Evolutionary conservation across 2,113 vertebrate species (phyloP).

Genomic region (Engraulis encrasicolus): DNA sequence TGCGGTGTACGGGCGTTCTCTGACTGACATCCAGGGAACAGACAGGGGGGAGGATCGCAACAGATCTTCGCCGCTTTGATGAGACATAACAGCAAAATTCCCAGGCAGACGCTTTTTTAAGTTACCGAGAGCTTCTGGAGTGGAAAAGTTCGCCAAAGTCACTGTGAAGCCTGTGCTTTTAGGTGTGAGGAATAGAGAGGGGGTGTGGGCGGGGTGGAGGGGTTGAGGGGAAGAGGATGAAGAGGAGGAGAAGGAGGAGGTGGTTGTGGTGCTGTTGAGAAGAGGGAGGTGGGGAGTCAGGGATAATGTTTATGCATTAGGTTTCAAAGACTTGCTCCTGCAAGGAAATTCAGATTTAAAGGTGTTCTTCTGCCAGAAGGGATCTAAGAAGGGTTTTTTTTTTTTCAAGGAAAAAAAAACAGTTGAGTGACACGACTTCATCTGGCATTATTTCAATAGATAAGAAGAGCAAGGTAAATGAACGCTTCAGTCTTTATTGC

Average conservation of each 20-base stretch:
- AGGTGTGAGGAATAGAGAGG: constrained; percentile 50
- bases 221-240: constrained; percentile 23
- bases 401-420: constrained; percentile 38
- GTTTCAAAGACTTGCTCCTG: constrained; percentile 70
- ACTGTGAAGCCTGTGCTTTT: constrained; percentile 61
- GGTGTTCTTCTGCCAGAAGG: constrained; percentile 68
- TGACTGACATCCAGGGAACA: constrained; percentile 33
- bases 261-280: background rate
- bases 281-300: constrained; percentile 26
- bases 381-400: constrained; percentile 65
- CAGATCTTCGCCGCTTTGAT: constrained; percentile 59
- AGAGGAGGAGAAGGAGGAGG: constrained; percentile 18
- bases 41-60: constrained; percentile 35
- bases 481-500: background rate
- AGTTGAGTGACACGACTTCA: constrained; percentile 59
- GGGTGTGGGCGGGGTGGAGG: constrained; percentile 36
- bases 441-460: constrained; percentile 57
- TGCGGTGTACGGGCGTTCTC: background rate
- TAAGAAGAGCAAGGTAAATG: constrained; percentile 33
- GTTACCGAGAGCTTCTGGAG: constrained; percentile 58
- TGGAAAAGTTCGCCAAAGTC: constrained; percentile 70
- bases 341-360: constrained; percentile 73
- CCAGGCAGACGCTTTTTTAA: constrained; percentile 67
- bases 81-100: constrained; percentile 70
- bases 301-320: constrained; percentile 77